These are phyloP conservation scores for Molossus molossus DNA, from an alignment of 2,797 vertebrate species.

Conservation along the genomic window DNA sequence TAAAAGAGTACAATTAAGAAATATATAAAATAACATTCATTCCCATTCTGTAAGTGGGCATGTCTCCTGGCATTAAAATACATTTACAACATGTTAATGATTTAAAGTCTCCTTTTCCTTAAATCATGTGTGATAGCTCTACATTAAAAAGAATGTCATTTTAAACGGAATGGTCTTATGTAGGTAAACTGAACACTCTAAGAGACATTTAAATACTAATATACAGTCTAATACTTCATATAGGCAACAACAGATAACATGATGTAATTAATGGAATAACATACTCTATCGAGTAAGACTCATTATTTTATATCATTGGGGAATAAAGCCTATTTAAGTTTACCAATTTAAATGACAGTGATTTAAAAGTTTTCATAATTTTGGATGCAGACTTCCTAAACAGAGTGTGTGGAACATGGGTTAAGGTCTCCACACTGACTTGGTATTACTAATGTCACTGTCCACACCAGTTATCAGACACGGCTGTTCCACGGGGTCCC, in stretches of 20 bases:
- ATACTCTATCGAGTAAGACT: neutral
- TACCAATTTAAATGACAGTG: slow-evolving; percentile 30
- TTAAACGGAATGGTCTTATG: slow-evolving; percentile 61
- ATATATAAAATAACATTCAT: slow-evolving; percentile 80
- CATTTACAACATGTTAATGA: slow-evolving; percentile 76
- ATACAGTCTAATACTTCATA: slow-evolving; percentile 18
- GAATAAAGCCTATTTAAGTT: slow-evolving; percentile 10
- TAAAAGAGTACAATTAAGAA: slow-evolving; percentile 83
- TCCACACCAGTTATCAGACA: neutral
- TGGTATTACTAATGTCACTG: neutral
- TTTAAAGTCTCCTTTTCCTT: slow-evolving; percentile 71
- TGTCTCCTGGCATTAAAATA: slow-evolving; percentile 77
- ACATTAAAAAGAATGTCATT: slow-evolving; percentile 70
- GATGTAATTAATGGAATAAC: neutral
- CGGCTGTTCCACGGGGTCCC: neutral
- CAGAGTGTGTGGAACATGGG: neutral
- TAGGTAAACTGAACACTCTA: slow-evolving; percentile 53
- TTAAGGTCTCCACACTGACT: neutral
- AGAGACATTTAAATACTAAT: slow-evolving; percentile 64
- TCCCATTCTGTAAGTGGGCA: slow-evolving; percentile 83
- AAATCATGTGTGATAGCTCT: slow-evolving; percentile 77
- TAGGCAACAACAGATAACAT: neutral
- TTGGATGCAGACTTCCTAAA: neutral
- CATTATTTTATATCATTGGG: neutral
- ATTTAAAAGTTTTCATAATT: slow-evolving; percentile 16